Base-by-base conservation (phyloP, 2,888 invertebrate genomes). In the Brenthis ino region DNA sequence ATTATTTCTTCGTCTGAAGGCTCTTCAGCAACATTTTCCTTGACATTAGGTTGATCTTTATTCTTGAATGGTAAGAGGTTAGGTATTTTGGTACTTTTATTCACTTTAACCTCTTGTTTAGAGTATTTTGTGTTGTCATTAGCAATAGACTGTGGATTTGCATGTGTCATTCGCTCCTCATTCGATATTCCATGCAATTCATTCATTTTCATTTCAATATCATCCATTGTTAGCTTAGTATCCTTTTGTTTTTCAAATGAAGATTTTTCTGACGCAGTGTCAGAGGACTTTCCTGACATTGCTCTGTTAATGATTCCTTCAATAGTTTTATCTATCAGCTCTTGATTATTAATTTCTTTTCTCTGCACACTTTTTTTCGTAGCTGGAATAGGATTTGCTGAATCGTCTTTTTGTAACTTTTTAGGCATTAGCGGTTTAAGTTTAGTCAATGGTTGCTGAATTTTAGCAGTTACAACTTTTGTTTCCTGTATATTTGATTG, bases 161-260 rank as follows among this genome's bases (percentile, higher is more conserved):
- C 87, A 75, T 89, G 86, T 3, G 82, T 77, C 33, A 89, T 87
- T 74, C 87, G 80, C 76, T 90, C 90, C 14, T 87, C 83, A 69
- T 87, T 88, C 47, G 88, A 88, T 51, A 91, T 89, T 16, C 93
- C 93, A 72, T 93, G 93, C 66, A 92, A 77, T 76, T 92, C 92
- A 70, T 91, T 92, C 92, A 93, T 92, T 79, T 91, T 88, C 82
- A 85, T 88, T 83, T 93, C 92, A 68, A 93, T 89, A 56, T 86
- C 89, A 72, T 92, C 90, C 57, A 90, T 76, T 6, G 81, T 72
- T 16, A 77, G 71, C 66, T 79, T 77, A 64, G 77, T 71, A 77
- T 80, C 61, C 72, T 75, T 68, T 70, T 76, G 70, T 75, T 78
- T 72, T 65, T 77, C 74, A 69, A 82, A 72, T 71, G 65, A 53